Base-by-base conservation (phyloP, 2,888 invertebrate species). In the Agonopterix arenella region DNA sequence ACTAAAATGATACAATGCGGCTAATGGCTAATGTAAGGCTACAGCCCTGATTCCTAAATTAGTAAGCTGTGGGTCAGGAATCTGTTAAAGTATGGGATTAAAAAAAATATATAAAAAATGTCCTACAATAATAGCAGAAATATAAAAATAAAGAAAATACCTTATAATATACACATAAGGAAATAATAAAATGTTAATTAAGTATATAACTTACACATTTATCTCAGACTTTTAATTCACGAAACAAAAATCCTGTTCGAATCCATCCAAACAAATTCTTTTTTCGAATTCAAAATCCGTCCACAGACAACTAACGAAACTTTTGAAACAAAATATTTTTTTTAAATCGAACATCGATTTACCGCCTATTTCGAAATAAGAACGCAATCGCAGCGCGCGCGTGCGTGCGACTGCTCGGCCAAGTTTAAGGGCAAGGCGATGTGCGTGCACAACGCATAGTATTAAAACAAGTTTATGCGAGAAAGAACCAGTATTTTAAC, bases 381-480 rank as follows among this genome's bases (percentile, higher is more conserved):
- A 60, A 55, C 54, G 51, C 60, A 61, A 66, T 56, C 64, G 60
- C 64, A 63, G 55, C 62, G 62, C 62, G 62, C 64, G 68, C 66
- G 64, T 62, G 63, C 65, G 53, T 54, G 56, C 60, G 53, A 63
- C 68, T 65, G 13, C 43, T 8, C 4, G 43, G 10, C 43, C 43
- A 43, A 43, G 43, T 41, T 47, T 40, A 40, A 47, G 11, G 41
- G 9, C 13, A 13, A 40, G 40, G 13, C 40, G 7, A 28, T 36
- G 48, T n/a, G 45, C 11, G 28, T 42, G 42, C 11, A 42, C 2
- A 43, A n/a, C 11, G 43, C 11, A 43, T 40, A 9, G 40, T 28
- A 28, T 28, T 28, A 4, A 28, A 28, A 28, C 28, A 4, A 40
- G 2, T 2, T 40, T 40, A 40, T 40, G 40, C 40, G 10, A 40